Base-by-base conservation (phyloP, 2,797 vertebrate species). In the Galagoides demidoff region DNA sequence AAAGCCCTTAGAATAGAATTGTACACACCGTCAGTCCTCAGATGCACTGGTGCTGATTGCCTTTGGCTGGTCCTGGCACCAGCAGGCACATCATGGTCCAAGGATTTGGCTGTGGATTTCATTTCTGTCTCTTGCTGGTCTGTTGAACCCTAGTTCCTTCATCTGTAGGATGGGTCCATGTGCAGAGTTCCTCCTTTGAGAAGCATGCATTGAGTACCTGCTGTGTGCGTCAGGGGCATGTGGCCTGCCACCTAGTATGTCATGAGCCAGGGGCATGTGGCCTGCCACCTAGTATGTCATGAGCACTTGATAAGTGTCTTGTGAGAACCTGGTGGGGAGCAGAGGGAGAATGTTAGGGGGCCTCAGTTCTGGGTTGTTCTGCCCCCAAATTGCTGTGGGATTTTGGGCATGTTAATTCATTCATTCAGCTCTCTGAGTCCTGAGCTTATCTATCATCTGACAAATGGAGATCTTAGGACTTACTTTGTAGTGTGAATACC, bases 251-350 rank as follows among this genome's bases (percentile, higher is more conserved):
- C 23, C 0, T 55, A 55, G 55, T 2, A 1, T 2, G 0, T 34
- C 22, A 17, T 4, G 3, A 34, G 22, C 11, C 17, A 0, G 0
- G 25, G 83, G 25, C 34, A 2, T 39, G 13, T 39, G 79, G 39
- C 20, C 31, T 52, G 22, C 59, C 37, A 5, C 23, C 0, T 55
- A 55, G 55, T 2, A 1, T 2, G 0, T 34, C 22, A 17, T 4
- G 3, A 34, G 22, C 11, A 12, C 74, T n/a, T 68, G 16, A 17
- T 57, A 17, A n/a, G 34, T 45, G 92, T 59, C 64, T 27, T 8
- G 14, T 45, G 57, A 31, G 23, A 49, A 31, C 39, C 52, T 27
- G 63, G 55, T 14, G 49, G 49, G 27, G 25, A 57, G 13, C 43
- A 22, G 71, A 45, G n/a, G 27, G 45, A 45, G 12, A 39, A 23